These are phyloP conservation scores for Muschampia plurimacula DNA, from an alignment of 2,888 invertebrate species.

Conservation along the genomic window DNA sequence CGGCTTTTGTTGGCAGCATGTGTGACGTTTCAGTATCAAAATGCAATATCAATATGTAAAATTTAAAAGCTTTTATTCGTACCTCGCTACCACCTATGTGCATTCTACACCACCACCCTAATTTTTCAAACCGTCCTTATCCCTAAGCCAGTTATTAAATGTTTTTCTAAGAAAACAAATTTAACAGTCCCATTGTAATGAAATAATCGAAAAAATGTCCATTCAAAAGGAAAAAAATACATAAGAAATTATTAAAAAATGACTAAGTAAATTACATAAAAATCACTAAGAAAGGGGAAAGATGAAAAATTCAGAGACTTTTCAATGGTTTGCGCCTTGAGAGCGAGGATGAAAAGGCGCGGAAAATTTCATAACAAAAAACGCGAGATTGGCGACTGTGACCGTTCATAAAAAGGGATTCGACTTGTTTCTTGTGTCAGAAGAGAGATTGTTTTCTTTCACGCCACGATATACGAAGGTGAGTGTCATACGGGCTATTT, in stretches of 20 bases:
- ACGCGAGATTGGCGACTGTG: constrained; percentile 58
- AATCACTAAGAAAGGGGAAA: constrained; percentile 34
- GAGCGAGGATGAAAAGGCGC: constrained; percentile 58
- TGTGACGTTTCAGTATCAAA: background rate
- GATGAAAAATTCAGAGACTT: constrained; percentile 43
- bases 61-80: constrained; percentile 5
- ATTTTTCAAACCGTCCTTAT: background rate
- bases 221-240: constrained; percentile 27
- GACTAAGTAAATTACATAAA: constrained; percentile 35
- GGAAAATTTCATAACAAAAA: constrained; percentile 67
- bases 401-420: constrained; percentile 75
- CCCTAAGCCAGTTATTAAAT: background rate
- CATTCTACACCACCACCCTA: too few relatives aligned
- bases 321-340: constrained; percentile 50
- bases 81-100: background rate
- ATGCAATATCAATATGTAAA: background rate
- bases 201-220: constrained; percentile 25
- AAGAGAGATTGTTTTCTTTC: constrained; percentile 76
- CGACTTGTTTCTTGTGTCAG: constrained; percentile 70
- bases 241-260: constrained; percentile 30
- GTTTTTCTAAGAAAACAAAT: constrained; percentile 16
- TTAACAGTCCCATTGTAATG: constrained; percentile 9
- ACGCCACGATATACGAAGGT: constrained; percentile 61
- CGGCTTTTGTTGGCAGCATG: background rate
- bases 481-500: constrained; percentile 78